Conservation (phyloP, 2,888 invertebrate genomes). For the Nycteola revayana region DNA sequence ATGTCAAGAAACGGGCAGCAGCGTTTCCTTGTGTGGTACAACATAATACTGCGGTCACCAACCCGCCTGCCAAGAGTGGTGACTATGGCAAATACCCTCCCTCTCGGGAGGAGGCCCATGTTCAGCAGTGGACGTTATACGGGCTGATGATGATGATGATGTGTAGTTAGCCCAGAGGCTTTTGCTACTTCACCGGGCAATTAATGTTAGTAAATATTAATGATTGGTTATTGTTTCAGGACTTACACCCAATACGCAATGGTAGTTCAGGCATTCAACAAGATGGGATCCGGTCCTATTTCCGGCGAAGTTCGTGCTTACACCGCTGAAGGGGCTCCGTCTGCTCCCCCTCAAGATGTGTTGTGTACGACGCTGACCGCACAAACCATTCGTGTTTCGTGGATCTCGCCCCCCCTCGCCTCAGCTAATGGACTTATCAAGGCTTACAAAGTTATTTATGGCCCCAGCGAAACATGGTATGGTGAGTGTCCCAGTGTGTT, state of each 20-base stretch:
- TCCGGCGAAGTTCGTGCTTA: slow-evolving; percentile 94
- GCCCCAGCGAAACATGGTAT: slow-evolving; percentile 95
- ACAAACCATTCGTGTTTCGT: slow-evolving; percentile 95
- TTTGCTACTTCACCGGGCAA: too few species aligned
- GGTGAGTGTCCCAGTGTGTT: slow-evolving; percentile 84
- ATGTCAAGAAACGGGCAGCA: too few species aligned
- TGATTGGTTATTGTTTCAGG: too few species aligned
- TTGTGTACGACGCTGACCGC: slow-evolving; percentile 96
- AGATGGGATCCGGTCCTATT: slow-evolving; percentile 95
- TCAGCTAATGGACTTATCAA: slow-evolving; percentile 97
- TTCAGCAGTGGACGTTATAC: too few species aligned
- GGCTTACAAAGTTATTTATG: slow-evolving; percentile 96
- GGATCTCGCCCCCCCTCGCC: slow-evolving; percentile 96
- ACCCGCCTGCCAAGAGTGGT: too few species aligned
- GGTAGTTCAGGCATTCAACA: slow-evolving; percentile 97
- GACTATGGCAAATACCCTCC: too few species aligned
- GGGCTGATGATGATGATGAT: too few species aligned
- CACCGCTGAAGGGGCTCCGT: slow-evolving; percentile 96
- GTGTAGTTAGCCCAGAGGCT: too few species aligned
- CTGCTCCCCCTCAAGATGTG: slow-evolving; percentile 95
- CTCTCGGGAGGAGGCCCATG: too few species aligned
- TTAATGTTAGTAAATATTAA: too few species aligned
- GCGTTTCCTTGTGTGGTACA: too few species aligned
- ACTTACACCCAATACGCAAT: slow-evolving; percentile 98
- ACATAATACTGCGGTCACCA: too few species aligned